A percentile compares a stretch with the other conserved stretches of the same genome.
These are phyloP conservation scores for Chrysolina americana DNA, from an alignment of 2,888 invertebrate species.

Conservation along the genomic window DNA sequence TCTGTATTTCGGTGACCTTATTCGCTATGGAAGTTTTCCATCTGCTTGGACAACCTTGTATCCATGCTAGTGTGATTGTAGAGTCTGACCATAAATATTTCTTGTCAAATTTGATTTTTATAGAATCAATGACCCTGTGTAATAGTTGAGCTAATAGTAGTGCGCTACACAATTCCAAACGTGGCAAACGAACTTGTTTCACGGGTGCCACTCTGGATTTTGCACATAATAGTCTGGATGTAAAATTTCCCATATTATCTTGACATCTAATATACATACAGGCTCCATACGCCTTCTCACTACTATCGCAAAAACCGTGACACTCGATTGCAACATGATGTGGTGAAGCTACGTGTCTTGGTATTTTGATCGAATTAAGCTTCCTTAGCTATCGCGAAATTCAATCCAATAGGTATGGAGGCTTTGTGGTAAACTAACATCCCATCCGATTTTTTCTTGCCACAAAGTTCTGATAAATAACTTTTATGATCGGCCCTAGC, in stretches of 20 bases:
- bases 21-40: conserved; percentile 39
- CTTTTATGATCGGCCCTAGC: conserved; percentile 40
- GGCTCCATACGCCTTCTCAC: no score
- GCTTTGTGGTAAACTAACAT: conserved; percentile 28
- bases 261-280: conserved; percentile 37
- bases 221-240: conserved; percentile 27
- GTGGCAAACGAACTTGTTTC: conserved; percentile 26
- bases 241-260: not conserved
- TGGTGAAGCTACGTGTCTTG: conserved; percentile 25
- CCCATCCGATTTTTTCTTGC: conserved; percentile 37
- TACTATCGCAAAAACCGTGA: no score
- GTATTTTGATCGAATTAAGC: conserved; percentile 32
- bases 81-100: conserved; percentile 34
- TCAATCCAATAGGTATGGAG: conserved; percentile 29
- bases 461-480: conserved; percentile 41
- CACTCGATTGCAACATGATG: no score
- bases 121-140: conserved; percentile 4
- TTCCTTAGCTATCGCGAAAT: conserved; percentile 20
- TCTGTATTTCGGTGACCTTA: conserved; percentile 15
- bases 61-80: conserved; percentile 37
- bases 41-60: conserved; percentile 11
- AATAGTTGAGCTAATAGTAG: conserved; percentile 21
- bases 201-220: conserved; percentile 41
- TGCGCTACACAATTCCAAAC: conserved; percentile 34
- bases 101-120: conserved; percentile 22